Evolutionary conservation across 2,888 invertebrate species (phyloP).

Genomic region (Chrysopilus asiliformis): DNA sequence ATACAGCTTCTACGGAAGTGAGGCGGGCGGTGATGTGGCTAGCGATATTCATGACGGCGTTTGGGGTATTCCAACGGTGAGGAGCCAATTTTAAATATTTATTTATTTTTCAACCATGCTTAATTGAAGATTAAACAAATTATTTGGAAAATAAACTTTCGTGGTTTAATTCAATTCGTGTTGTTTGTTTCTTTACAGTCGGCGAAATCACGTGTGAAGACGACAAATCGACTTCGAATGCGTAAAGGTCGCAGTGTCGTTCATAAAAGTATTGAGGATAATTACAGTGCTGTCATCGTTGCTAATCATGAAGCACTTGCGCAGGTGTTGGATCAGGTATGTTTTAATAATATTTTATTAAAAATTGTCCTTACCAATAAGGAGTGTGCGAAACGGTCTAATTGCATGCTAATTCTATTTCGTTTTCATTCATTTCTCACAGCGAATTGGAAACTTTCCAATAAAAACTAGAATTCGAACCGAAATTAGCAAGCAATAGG

Average conservation of each 20-base stretch:
- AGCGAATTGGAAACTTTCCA: too few relatives aligned
- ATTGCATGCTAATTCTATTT: too few relatives aligned
- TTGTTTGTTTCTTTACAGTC: slow-evolving; percentile 18
- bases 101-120: slow-evolving; percentile 1
- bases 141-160: too few relatives aligned
- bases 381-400: too few relatives aligned
- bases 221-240: slow-evolving; percentile 53
- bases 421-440: too few relatives aligned
- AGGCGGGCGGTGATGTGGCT: slow-evolving; percentile 37
- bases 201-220: slow-evolving; percentile 30
- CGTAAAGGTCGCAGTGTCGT: slow-evolving; percentile 71
- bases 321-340: slow-evolving; percentile 77
- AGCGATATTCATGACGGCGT: slow-evolving; percentile 34
- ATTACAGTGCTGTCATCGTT: slow-evolving; percentile 78
- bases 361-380: too few relatives aligned
- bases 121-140: too few relatives aligned
- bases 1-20: slow-evolving; percentile 57
- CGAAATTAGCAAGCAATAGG: too few relatives aligned
- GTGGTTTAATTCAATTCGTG: too few relatives aligned
- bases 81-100: slow-evolving; percentile 1
- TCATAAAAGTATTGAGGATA: slow-evolving; percentile 75
- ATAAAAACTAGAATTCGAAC: too few relatives aligned
- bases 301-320: slow-evolving; percentile 83
- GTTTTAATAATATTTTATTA: too few relatives aligned
- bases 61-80: slow-evolving; percentile 33